Percentiles rank a stretch among this genome's conserved stretches.
These are phyloP conservation scores for Torymus auratus DNA, from an alignment of 2,888 invertebrate genomes.

Conservation along the genomic window DNA sequence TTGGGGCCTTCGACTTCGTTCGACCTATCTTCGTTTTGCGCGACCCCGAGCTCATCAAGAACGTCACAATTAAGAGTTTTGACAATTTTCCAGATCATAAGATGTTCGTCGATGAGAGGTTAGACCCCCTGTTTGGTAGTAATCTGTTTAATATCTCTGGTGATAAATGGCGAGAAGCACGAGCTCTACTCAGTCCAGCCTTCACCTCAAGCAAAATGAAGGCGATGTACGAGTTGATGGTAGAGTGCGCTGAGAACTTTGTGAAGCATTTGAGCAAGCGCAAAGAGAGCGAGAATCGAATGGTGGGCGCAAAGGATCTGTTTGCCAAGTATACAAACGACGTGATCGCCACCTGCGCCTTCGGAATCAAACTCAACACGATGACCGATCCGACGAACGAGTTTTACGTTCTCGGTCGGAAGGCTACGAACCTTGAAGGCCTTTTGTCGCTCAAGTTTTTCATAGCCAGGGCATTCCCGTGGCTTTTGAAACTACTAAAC, in stretches of 20 bases:
- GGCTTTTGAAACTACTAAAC: slow-evolving; percentile 44
- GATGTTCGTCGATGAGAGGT: slow-evolving; percentile 58
- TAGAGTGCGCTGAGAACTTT: no score
- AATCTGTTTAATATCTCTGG: slow-evolving; percentile 68
- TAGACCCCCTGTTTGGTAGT: slow-evolving; percentile 63
- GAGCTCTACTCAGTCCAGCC: slow-evolving; percentile 62
- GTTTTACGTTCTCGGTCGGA: slow-evolving; percentile 68
- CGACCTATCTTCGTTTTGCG: slow-evolving; percentile 66
- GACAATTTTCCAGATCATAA: no score
- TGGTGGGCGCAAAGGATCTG: slow-evolving; percentile 74
- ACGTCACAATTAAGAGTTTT: no score
- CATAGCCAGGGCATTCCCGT: slow-evolving; percentile 51
- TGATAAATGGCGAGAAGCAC: slow-evolving; percentile 75
- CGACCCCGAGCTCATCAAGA: slow-evolving; percentile 71
- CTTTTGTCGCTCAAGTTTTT: slow-evolving; percentile 58
- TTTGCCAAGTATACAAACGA: slow-evolving; percentile 75
- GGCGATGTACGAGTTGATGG: slow-evolving; percentile 48
- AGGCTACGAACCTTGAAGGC: slow-evolving; percentile 61
- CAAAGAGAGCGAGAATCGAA: not conserved
- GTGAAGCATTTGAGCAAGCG: no score
- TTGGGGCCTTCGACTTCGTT: slow-evolving; percentile 47
- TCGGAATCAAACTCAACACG: slow-evolving; percentile 74
- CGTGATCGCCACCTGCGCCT: slow-evolving; percentile 76
- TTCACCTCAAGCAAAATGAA: slow-evolving; percentile 61
- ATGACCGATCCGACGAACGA: slow-evolving; percentile 68